These are phyloP conservation scores for Motacilla tschutschensis DNA, from an alignment of 2,113 vertebrate species.

Conservation along the genomic window DNA sequence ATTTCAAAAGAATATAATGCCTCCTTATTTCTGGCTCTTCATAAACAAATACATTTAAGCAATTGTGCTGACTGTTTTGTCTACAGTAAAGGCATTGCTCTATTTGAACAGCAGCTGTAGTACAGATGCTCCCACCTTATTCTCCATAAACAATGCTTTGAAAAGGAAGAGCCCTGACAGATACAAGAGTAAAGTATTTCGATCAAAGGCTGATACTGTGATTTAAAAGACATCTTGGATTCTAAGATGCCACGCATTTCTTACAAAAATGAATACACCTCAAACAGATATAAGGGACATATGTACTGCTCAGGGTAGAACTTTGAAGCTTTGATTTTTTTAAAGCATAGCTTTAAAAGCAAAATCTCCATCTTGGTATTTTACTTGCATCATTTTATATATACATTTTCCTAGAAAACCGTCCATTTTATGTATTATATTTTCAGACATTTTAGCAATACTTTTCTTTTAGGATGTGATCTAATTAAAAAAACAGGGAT, in stretches of 20 bases:
- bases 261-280: neutral
- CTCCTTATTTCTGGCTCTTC: slow-evolving; percentile 43
- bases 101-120: slow-evolving; percentile 36
- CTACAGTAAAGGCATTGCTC: slow-evolving; percentile 42
- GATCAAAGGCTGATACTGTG: neutral
- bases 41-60: slow-evolving; percentile 46
- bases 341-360: slow-evolving; percentile 19
- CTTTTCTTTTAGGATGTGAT: slow-evolving; percentile 54
- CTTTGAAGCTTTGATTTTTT: neutral
- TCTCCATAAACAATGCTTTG: slow-evolving; percentile 14
- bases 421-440: slow-evolving; percentile 9
- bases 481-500: slow-evolving; percentile 56
- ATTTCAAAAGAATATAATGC: slow-evolving; percentile 54
- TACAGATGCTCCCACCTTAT: slow-evolving; percentile 46
- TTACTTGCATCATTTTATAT: neutral
- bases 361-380: neutral
- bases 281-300: neutral
- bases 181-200: slow-evolving; percentile 1
- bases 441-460: slow-evolving; percentile 20
- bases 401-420: neutral
- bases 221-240: neutral
- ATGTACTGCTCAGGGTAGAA: slow-evolving; percentile 3
- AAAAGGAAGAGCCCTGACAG: neutral
- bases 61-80: slow-evolving; percentile 49
- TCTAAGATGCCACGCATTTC: neutral